Percentiles rank a stretch among this genome's conserved stretches.
phyloP scores from a whole-genome alignment of 1,140 invertebrate species.

The Atta cephalotes region DNA sequence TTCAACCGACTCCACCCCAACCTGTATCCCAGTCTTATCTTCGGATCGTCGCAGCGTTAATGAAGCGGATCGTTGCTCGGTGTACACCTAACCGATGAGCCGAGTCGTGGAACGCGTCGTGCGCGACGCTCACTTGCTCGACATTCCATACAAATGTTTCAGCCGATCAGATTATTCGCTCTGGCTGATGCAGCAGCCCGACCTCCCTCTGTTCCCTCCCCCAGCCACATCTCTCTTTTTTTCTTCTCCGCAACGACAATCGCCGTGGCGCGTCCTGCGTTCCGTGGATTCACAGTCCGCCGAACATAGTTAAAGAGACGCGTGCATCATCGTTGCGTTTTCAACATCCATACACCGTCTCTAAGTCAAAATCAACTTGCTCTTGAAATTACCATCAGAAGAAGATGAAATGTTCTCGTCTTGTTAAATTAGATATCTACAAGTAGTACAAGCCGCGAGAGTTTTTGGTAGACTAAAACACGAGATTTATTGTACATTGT shows the following conservation, averaged over 20 bases:
- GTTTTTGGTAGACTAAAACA: not conserved
- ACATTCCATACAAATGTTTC: conserved; percentile 81
- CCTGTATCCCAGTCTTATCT: conserved; percentile 75
- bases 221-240: not conserved
- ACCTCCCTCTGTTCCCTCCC: not conserved
- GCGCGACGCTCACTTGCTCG: conserved; percentile 77
- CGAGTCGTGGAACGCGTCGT: conserved; percentile 64
- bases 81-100: conserved; percentile 73
- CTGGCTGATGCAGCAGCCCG: conserved; percentile 39
- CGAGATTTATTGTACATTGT: not conserved
- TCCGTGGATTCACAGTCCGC: conserved; percentile 41
- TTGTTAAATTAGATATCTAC: conserved; percentile 17
- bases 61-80: conserved; percentile 74
- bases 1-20: conserved; percentile 68
- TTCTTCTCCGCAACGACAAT: not conserved
- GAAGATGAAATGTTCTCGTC: not conserved
- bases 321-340: conserved; percentile 3
- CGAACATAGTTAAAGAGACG: conserved; percentile 17
- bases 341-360: not conserved
- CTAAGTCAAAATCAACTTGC: conserved; percentile 11
- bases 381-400: not conserved
- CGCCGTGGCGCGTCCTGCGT: conserved; percentile 17
- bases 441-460: not conserved
- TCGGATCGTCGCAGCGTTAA: conserved; percentile 78
- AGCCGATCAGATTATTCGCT: conserved; percentile 77